Evolutionary conservation across 2,888 invertebrate species (phyloP), one percentile per base, ranked within the genome.

Genomic region (Sminthurinus aureus): DNA sequence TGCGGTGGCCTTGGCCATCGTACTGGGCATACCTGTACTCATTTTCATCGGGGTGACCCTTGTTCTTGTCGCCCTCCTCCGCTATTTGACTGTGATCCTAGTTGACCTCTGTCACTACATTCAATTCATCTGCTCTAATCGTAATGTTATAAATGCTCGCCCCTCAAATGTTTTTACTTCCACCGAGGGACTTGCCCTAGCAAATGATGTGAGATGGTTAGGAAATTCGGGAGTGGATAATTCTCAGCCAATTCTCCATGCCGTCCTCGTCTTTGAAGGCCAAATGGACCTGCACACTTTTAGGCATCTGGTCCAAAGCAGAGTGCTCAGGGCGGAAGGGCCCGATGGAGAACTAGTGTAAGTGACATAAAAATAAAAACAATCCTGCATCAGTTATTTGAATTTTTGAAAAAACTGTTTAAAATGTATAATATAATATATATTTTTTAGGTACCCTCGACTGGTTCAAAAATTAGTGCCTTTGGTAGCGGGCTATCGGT

Each of bases 231-330:
- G 90, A 85, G 89, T 89, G 22, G 87, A 88, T 67, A 77, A 83
- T 50, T 85, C 86, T 79, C 88, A 88, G 73, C 89, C 90, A n/a
- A 90, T 92, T n/a, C 90, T 91, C 26, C 92, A 92, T 88, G 91
- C 91, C 64, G 89, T 92, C 24, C 89, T 92, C 8, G 90, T 91
- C 69, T 89, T 92, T 78, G 92, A 92, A 85, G 90, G 90, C 1
- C 90, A 91, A n/a, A 89, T 92, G 85, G 91, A 90, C 81, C 89
- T 91, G 67, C 88, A 89, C 73, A 90, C 90, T 71, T 90, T 92
- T 51, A 89, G 91, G 50, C 91, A 92, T 85, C 89, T 92, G 64
- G 89, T 92, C 67, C 89, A 91, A 82, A 89, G 90, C 12, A 89
- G 92, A 51, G 90, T 92, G 12, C 89, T 91, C 6, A 89, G 89